Percentiles rank a stretch among this genome's conserved stretches.
phyloP scores from a whole-genome alignment of 2,797 vertebrate species.

The Columba guinea region DNA sequence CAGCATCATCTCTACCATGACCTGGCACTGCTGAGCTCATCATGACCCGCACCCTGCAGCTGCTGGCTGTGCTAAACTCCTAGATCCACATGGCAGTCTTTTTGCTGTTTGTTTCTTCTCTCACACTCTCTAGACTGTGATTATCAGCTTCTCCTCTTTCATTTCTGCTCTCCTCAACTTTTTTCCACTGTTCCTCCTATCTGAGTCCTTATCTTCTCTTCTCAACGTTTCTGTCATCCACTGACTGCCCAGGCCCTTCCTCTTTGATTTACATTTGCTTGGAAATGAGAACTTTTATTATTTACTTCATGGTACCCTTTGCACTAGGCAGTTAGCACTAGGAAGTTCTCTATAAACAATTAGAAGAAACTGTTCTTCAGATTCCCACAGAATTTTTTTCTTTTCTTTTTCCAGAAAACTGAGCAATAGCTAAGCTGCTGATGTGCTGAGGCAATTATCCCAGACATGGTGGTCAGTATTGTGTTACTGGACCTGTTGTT shows the following conservation, averaged over 20 bases:
- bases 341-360: neutral
- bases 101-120: neutral
- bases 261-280: neutral
- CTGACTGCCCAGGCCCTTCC: neutral
- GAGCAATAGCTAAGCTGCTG: neutral
- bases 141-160: neutral
- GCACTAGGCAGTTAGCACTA: neutral
- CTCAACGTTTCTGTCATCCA: neutral
- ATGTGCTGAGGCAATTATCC: neutral
- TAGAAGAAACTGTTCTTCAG: neutral
- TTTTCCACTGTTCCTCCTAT: neutral
- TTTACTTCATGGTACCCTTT: neutral
- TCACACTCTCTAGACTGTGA: neutral
- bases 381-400: neutral
- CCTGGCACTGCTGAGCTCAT: neutral
- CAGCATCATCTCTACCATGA: neutral
- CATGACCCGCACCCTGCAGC: neutral
- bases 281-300: neutral
- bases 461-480: neutral
- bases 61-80: neutral
- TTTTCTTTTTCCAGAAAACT: neutral
- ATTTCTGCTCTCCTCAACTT: neutral
- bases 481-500: neutral
- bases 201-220: neutral
- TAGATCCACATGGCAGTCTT: neutral